Conservation (phyloP, 2,888 invertebrate species). For the Sinohyriopsis cumingii region DNA sequence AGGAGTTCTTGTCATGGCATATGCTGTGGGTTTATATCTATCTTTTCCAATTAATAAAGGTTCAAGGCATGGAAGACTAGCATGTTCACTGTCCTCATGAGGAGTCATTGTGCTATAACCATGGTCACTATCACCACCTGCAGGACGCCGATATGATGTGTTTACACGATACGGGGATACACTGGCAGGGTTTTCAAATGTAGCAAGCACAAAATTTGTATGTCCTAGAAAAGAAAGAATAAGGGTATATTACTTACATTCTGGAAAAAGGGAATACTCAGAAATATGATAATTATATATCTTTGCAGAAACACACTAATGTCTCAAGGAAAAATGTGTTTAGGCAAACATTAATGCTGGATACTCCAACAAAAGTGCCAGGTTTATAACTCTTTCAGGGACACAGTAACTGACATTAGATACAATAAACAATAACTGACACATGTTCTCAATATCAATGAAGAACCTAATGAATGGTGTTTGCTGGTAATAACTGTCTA, state of each 20-base stretch:
- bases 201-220: constrained; percentile 69
- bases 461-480: too few relatives aligned
- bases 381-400: too few relatives aligned
- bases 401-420: too few relatives aligned
- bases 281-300: background rate
- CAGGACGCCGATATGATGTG: constrained; percentile 82
- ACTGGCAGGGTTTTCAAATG: constrained; percentile 77
- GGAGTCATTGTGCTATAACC: constrained; percentile 82
- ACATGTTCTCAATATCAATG: too few relatives aligned
- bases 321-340: too few relatives aligned
- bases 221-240: constrained; percentile 50
- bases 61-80: constrained; percentile 69
- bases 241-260: background rate
- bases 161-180: constrained; percentile 91
- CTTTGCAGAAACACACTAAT: too few relatives aligned
- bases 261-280: background rate
- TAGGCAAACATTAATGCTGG: too few relatives aligned
- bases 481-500: too few relatives aligned
- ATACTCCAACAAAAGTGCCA: too few relatives aligned
- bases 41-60: constrained; percentile 67
- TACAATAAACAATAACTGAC: too few relatives aligned
- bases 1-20: constrained; percentile 46
- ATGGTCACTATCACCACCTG: constrained; percentile 89
- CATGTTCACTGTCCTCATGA: constrained; percentile 70
- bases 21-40: constrained; percentile 62